These are phyloP conservation scores for Noctua fimbriata DNA, from an alignment of 2,888 invertebrate species.

Conservation along the genomic window DNA sequence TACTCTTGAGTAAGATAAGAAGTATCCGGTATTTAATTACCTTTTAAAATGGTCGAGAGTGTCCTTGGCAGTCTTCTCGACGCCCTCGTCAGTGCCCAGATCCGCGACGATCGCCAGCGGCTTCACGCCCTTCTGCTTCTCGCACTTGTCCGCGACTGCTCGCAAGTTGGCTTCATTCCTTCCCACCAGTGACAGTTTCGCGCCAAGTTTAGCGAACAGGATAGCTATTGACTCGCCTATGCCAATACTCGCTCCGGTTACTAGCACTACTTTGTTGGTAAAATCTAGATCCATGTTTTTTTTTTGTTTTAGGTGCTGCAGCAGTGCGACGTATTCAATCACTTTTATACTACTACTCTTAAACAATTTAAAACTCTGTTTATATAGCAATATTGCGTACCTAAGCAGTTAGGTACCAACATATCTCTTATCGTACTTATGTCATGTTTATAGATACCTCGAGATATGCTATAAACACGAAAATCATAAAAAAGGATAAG, in stretches of 20 bases:
- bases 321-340: not conserved
- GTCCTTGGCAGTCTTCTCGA: slow-evolving; percentile 69
- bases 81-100: slow-evolving; percentile 74
- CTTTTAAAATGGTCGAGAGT: slow-evolving; percentile 72
- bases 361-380: not conserved
- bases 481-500: not conserved
- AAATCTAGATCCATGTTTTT: slow-evolving; percentile 58
- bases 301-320: not conserved
- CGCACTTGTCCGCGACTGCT: slow-evolving; percentile 67
- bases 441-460: not conserved
- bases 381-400: not conserved
- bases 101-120: slow-evolving; percentile 72
- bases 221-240: slow-evolving; percentile 72
- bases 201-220: slow-evolving; percentile 71
- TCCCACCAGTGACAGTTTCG: slow-evolving; percentile 71
- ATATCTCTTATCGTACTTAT: not conserved
- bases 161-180: slow-evolving; percentile 68
- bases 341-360: not conserved
- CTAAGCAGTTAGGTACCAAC: not conserved
- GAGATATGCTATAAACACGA: not conserved
- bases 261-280: slow-evolving; percentile 71
- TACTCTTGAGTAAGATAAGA: not conserved
- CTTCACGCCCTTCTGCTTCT: slow-evolving; percentile 59
- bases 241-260: slow-evolving; percentile 76
- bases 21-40: not conserved